Evolutionary conservation across 2,113 vertebrate genomes (phyloP), one percentile per base, ranked within the genome.

Genomic region (Festucalex cinctus): DNA sequence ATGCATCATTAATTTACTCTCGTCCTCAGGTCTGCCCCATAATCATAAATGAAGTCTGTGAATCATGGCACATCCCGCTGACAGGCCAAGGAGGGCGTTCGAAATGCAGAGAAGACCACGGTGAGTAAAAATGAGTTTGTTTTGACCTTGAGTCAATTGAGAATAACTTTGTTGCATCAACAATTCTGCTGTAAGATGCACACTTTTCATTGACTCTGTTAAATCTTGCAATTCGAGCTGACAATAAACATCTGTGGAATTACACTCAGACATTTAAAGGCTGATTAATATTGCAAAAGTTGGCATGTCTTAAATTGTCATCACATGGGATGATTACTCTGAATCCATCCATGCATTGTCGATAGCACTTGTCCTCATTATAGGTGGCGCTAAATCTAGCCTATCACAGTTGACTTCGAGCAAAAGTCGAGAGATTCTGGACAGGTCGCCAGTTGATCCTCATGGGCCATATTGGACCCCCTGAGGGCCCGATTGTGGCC

Each of bases 1-100:
- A 84, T 80, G 85, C 65, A 63, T 77, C 83, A 85, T 90, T 89
- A 85, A 90, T 89, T 89, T 84, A 78, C 61, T 80, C 75, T 77
- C 79, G 81, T 88, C 83, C 84, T 77, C 68, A 63, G 78, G 81
- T 81, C 82, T 76, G 73, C 35, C 68, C 74, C 80, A 84, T 85
- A 74, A 87, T 85, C 85, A 90, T 88, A 88, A 88, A 85, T 79
- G 82, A 87, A 85, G 78, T 69, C 60, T 19, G 71, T 85, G 83
- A 83, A 82, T 80, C 85, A 84, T 32, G 70, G 64, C 6, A 57
- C 32, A 6, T 72, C 70, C 59, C 37, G 28, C 76, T 84, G 82
- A 81, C 71, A 78, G 62, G 77, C 71, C 39, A 57, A n/a, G 58
- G 78, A 80, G 72, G 82, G 71, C 53, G 49, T 69, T n/a, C 73